These are phyloP conservation scores for Bolinopsis microptera DNA, from an alignment of 37 sponge, comb jelly and placozoan genomes.

Conservation along the genomic window DNA sequence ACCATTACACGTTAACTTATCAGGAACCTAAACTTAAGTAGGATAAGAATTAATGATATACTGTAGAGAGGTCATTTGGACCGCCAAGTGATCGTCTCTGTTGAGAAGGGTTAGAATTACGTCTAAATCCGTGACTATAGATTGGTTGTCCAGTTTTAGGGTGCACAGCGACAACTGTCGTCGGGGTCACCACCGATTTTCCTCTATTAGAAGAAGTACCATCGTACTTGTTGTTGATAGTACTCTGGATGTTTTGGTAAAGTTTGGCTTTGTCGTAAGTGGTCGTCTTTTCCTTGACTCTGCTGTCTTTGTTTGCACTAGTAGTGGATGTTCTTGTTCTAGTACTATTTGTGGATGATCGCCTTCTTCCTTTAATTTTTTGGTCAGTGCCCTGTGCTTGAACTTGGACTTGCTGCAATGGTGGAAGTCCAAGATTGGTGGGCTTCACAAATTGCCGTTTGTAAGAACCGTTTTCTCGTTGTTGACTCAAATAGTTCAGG, in stretches of 20 bases:
- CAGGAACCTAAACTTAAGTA: too few species aligned
- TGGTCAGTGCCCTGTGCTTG: background rate
- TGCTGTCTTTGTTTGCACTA: background rate
- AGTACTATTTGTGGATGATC: background rate
- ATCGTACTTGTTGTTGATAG: background rate
- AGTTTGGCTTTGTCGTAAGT: slow-evolving; percentile 23
- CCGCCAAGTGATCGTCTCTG: background rate
- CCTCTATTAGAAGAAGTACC: background rate
- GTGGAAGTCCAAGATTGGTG: background rate
- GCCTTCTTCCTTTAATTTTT: background rate
- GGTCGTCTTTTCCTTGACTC: background rate
- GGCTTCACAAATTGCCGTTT: background rate
- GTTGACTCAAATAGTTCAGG: background rate
- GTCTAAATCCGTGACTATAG: background rate
- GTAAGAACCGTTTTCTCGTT: background rate
- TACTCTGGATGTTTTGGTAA: slow-evolving; percentile 18
- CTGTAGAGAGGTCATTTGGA: background rate
- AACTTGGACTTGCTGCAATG: background rate
- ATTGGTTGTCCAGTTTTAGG: background rate
- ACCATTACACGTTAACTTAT: too few species aligned
- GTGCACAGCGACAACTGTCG: background rate
- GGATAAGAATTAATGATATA: too few species aligned
- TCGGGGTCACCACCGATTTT: background rate
- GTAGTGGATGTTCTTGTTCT: too few species aligned
- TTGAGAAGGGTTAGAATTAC: background rate